phyloP scores from a whole-genome alignment of 2,113 vertebrate genomes.

The Upupa epops region DNA sequence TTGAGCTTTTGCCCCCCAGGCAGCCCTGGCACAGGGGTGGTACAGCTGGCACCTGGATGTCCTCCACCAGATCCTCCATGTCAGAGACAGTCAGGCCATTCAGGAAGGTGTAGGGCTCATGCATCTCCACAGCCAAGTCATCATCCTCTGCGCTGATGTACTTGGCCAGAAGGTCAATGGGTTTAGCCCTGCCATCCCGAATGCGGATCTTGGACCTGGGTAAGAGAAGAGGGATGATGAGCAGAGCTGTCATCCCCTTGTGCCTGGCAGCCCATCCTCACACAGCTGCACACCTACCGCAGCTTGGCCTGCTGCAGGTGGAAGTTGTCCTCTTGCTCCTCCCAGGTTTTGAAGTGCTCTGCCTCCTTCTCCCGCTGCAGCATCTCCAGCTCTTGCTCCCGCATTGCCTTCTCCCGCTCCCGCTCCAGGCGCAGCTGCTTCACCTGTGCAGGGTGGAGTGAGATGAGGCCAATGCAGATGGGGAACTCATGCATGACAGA shows the following conservation, averaged over 20 bases:
- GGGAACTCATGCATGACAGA: fast-evolving
- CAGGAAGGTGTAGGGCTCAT: constrained; percentile 95
- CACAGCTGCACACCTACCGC: constrained; percentile 61
- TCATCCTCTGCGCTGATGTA: constrained; percentile 97
- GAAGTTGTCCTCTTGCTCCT: constrained; percentile 97
- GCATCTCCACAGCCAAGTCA: constrained; percentile 96
- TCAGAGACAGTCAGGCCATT: constrained; percentile 92
- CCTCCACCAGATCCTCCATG: constrained; percentile 97
- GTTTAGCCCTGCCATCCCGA: constrained; percentile 91
- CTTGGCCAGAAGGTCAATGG: constrained; percentile 95
- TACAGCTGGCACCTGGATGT: constrained; percentile 86
- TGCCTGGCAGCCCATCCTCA: fast-evolving
- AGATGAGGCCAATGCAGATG: background rate
- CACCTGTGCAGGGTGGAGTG: constrained; percentile 72
- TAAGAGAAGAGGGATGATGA: background rate
- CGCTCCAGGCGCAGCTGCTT: constrained; percentile 95
- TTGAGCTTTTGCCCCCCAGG: background rate
- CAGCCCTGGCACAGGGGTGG: background rate
- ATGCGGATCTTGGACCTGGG: constrained; percentile 95
- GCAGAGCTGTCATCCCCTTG: background rate
- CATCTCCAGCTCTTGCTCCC: constrained; percentile 97
- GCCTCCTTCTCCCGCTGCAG: constrained; percentile 97
- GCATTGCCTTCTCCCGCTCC: constrained; percentile 94
- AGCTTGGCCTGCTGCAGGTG: constrained; percentile 97
- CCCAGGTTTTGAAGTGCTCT: constrained; percentile 98